Conservation (phyloP, 2,888 invertebrate species). For the Catocala sponsa region DNA sequence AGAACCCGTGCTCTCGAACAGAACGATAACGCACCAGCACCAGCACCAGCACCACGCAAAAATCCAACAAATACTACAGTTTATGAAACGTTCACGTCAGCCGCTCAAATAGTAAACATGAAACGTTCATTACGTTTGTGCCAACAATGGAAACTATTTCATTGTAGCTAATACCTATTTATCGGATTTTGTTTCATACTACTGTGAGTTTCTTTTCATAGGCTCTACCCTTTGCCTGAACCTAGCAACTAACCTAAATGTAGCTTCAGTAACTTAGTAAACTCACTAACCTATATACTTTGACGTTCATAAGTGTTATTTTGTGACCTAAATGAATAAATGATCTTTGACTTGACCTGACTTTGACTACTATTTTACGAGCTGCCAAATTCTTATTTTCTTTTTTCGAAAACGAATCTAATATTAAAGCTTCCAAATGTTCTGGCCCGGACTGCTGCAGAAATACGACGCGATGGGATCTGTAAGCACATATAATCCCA, state of each 20-base stretch:
- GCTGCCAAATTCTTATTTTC: not conserved
- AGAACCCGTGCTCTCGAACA: constrained; percentile 9
- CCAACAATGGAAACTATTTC: constrained; percentile 31
- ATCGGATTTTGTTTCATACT: constrained; percentile 10
- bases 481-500: constrained; percentile 66
- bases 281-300: too few relatives aligned
- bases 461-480: constrained; percentile 56
- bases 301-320: too few relatives aligned
- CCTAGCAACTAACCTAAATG: too few relatives aligned
- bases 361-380: too few relatives aligned
- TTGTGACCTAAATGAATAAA: too few relatives aligned
- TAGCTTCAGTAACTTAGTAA: too few relatives aligned
- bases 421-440: constrained; percentile 11
- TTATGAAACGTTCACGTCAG: constrained; percentile 25
- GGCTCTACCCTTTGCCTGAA: too few relatives aligned
- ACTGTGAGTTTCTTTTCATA: too few relatives aligned
- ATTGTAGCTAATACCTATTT: constrained; percentile 17
- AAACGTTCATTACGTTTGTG: constrained; percentile 25
- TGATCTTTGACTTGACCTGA: too few relatives aligned
- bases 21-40: constrained; percentile 17
- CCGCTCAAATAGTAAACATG: constrained; percentile 31
- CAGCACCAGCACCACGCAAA: constrained; percentile 10
- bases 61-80: constrained; percentile 22
- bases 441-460: constrained; percentile 36
- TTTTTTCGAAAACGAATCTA: constrained; percentile 10